Conservation (phyloP, 1,140 invertebrate species). For the Bombus pascuorum region DNA sequence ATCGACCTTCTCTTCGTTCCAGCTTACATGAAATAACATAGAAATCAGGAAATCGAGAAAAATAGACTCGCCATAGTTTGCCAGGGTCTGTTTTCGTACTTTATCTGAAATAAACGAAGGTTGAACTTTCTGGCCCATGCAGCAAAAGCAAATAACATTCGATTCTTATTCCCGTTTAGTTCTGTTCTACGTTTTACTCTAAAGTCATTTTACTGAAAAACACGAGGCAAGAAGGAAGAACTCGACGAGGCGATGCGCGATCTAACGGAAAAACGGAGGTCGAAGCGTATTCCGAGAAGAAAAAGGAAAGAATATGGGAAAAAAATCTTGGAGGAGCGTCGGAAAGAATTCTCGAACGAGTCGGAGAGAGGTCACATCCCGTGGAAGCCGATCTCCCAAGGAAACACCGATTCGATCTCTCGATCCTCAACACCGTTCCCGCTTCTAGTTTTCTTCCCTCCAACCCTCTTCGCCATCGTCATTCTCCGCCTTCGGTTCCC, state of each 20-base stretch:
- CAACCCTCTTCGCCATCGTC: constrained; percentile 36
- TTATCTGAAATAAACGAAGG: background rate
- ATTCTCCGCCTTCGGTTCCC: constrained; percentile 64
- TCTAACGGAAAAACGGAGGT: constrained; percentile 11
- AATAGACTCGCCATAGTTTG: background rate
- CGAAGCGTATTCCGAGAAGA: background rate
- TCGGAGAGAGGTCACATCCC: background rate
- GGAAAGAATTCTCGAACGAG: background rate
- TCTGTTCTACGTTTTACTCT: background rate
- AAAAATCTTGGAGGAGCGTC: background rate
- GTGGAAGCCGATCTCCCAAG: background rate
- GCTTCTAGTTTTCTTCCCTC: background rate
- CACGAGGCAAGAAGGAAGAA: background rate
- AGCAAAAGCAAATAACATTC: background rate
- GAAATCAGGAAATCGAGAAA: background rate
- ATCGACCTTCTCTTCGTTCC: too few species aligned
- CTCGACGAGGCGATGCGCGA: background rate
- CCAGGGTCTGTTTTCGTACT: background rate
- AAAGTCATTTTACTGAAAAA: background rate
- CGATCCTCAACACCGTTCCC: constrained; percentile 37
- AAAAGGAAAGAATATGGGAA: too few species aligned
- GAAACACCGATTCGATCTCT: constrained; percentile 51
- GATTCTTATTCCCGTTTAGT: background rate
- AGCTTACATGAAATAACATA: background rate
- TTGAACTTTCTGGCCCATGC: background rate